Percentiles rank a stretch among this genome's conserved stretches.
Evolutionary conservation across 1,140 invertebrate species (phyloP).

Genomic region (Linepithema humile): DNA sequence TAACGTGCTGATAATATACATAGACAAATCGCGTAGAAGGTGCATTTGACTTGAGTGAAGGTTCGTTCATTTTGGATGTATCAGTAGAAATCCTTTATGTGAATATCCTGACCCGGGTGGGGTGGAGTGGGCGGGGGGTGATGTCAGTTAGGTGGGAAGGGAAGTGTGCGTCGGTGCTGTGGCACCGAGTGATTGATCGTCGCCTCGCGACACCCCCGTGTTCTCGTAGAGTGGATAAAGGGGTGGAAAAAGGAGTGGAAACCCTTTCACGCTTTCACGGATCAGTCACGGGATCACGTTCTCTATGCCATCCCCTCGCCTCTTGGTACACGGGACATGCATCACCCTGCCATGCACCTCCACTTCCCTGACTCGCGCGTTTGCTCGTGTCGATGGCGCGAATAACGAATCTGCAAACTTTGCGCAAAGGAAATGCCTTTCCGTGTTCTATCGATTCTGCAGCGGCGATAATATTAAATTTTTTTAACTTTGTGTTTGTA

Average conservation of each 20-base stretch:
- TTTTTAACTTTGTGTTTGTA: neutral
- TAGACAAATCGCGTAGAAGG: conserved; percentile 38
- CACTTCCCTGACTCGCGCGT: conserved; percentile 37
- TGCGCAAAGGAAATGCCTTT: neutral
- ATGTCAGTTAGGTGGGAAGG: conserved; percentile 60
- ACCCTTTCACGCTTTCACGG: conserved; percentile 80
- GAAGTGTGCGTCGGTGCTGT: conserved; percentile 62
- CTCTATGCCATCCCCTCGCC: conserved; percentile 59
- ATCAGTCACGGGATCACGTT: conserved; percentile 80
- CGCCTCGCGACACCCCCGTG: conserved; percentile 77
- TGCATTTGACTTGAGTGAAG: conserved; percentile 30
- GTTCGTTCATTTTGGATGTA: conserved; percentile 57
- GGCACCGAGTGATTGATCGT: conserved; percentile 81
- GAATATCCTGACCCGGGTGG: conserved; percentile 52
- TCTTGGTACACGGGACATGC: conserved; percentile 75
- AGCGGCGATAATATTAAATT: neutral
- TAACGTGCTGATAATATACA: conserved; percentile 38
- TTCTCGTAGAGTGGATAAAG: conserved; percentile 79
- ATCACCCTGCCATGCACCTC: conserved; percentile 72
- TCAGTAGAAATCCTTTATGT: conserved; percentile 64
- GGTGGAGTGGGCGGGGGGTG: neutral
- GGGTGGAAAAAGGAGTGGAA: conserved; percentile 75
- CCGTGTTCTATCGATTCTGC: neutral
- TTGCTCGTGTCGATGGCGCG: conserved; percentile 55
- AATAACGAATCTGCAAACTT: conserved; percentile 67